Evolutionary conservation across 2,888 invertebrate species (phyloP).

Genomic region (Limnephilus auricula): DNA sequence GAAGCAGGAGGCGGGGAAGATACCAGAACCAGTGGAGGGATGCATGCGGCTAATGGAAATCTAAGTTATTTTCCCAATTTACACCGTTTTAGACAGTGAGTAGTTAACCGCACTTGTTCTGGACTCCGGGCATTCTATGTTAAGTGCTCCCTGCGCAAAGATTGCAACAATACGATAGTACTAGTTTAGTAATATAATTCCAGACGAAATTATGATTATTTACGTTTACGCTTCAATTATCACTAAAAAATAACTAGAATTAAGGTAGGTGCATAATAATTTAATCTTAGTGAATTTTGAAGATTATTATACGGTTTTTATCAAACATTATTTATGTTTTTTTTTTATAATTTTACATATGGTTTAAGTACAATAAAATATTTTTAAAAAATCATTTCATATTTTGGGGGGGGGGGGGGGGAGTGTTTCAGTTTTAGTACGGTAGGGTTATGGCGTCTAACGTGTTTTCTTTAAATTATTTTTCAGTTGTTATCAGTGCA

Average conservation of each 20-base stretch:
- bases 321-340: too few relatives aligned
- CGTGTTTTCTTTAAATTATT: too few relatives aligned
- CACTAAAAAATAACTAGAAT: neutral
- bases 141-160: neutral
- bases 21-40: neutral
- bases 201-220: neutral
- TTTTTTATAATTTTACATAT: too few relatives aligned
- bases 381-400: too few relatives aligned
- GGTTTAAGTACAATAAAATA: too few relatives aligned
- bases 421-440: too few relatives aligned
- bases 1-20: neutral
- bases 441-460: too few relatives aligned
- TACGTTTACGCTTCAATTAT: neutral
- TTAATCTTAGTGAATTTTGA: too few relatives aligned
- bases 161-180: neutral
- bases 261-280: neutral
- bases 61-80: slow-evolving; percentile 35
- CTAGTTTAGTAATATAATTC: neutral
- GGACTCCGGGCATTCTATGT: neutral
- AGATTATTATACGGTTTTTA: neutral
- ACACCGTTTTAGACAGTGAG: slow-evolving; percentile 15
- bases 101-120: slow-evolving; percentile 15
- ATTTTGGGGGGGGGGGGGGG: too few relatives aligned
- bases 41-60: slow-evolving; percentile 25
- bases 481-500: too few relatives aligned